Evolutionary conservation across 2,888 invertebrate species (phyloP).

Genomic region (Harpagoxenus sublaevis): DNA sequence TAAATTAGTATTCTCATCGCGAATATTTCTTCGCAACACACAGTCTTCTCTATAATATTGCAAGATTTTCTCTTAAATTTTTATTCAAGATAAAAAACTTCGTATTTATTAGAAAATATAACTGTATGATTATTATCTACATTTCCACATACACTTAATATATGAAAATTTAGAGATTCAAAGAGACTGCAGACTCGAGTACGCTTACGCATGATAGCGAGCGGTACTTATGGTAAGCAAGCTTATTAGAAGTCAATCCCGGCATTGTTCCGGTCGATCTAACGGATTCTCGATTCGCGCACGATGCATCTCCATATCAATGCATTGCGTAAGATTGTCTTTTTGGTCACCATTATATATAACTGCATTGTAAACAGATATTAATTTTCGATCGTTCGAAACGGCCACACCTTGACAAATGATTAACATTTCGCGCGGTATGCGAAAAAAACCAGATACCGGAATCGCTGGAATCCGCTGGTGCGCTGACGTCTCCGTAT

Average conservation of each 20-base stretch:
- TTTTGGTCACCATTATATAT: conserved; percentile 16
- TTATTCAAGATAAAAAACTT: background rate
- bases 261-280: conserved; percentile 72
- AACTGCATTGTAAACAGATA: conserved; percentile 9
- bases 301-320: conserved; percentile 64
- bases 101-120: background rate
- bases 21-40: background rate
- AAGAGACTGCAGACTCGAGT: background rate
- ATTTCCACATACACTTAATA: background rate
- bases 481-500: conserved; percentile 61
- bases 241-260: conserved; percentile 69
- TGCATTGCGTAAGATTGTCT: conserved; percentile 44
- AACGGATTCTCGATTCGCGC: conserved; percentile 68
- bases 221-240: conserved; percentile 65
- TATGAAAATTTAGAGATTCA: conserved; percentile 22
- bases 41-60: background rate
- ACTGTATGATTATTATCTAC: background rate
- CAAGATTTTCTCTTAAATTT: background rate
- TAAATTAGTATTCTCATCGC: conserved; percentile 30
- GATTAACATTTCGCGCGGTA: conserved; percentile 58
- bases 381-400: conserved; percentile 52
- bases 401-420: conserved; percentile 68
- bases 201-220: background rate
- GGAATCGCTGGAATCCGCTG: conserved; percentile 72
- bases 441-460: conserved; percentile 66